phyloP scores from a whole-genome alignment of 2,888 invertebrate species.

The Trachelus troglodyta region DNA sequence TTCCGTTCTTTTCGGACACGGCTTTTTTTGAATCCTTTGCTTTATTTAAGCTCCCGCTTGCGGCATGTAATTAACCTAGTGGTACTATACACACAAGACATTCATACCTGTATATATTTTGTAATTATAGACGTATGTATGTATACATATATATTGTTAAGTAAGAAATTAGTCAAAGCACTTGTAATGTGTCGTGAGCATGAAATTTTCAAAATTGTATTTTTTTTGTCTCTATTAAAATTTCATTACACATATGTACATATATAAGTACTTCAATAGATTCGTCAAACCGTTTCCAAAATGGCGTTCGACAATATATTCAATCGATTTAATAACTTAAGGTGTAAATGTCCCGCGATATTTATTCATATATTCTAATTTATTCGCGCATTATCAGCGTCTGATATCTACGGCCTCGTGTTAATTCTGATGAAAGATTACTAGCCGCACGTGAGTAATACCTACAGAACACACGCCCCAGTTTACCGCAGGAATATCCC shows the following conservation, averaged over 20 bases:
- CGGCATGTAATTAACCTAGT: background rate
- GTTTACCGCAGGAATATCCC: background rate
- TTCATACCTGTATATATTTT: background rate
- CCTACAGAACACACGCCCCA: background rate
- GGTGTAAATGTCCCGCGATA: background rate
- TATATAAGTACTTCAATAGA: too few relatives aligned
- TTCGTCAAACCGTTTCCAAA: too few relatives aligned
- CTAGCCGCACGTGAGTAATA: background rate
- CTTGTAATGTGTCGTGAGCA: background rate
- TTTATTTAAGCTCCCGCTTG: background rate
- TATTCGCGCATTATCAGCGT: background rate
- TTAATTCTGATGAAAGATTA: background rate
- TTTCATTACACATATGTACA: background rate
- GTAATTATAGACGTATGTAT: background rate
- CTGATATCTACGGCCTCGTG: background rate
- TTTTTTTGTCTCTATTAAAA: background rate
- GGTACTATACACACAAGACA: slow-evolving; percentile 1
- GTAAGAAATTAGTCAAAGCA: background rate
- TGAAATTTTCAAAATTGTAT: background rate
- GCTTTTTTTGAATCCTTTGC: slow-evolving; percentile 20
- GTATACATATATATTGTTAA: background rate
- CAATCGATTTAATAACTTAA: background rate
- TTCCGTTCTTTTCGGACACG: slow-evolving; percentile 34
- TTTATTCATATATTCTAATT: background rate
- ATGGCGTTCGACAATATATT: background rate